Evolutionary conservation across 1,140 invertebrate species (phyloP).

Genomic region (Aricia agestis): DNA sequence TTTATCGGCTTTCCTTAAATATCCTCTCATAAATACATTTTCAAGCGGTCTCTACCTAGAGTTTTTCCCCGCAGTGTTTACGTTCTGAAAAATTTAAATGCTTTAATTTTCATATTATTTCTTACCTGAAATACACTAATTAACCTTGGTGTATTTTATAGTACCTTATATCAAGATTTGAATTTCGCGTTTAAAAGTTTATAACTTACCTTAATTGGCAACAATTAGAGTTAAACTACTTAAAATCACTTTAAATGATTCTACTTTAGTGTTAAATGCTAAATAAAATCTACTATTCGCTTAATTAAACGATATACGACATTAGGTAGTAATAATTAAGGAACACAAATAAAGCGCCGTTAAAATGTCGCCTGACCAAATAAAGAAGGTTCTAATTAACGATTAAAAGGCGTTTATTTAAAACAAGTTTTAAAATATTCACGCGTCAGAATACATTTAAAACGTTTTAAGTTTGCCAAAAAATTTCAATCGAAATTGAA

Average conservation of each 20-base stretch:
- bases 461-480: constrained; percentile 56
- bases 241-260: background rate
- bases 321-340: background rate
- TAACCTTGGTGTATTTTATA: background rate
- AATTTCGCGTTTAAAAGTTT: background rate
- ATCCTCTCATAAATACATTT: background rate
- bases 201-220: background rate
- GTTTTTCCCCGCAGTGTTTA: background rate
- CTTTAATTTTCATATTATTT: background rate
- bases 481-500: constrained; percentile 51
- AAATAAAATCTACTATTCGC: background rate
- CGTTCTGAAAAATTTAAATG: too few species aligned
- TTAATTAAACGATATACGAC: background rate
- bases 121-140: background rate
- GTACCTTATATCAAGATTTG: background rate
- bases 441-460: background rate
- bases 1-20: background rate
- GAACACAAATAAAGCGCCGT: background rate
- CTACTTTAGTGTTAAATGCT: background rate
- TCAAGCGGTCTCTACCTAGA: background rate
- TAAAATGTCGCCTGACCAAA: constrained; percentile 3
- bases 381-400: constrained; percentile 4
- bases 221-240: background rate
- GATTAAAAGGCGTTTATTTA: constrained; percentile 7
- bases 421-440: background rate